Conservation (phyloP, 2,888 invertebrate genomes). For the Xanthorhoe spadicearia region DNA sequence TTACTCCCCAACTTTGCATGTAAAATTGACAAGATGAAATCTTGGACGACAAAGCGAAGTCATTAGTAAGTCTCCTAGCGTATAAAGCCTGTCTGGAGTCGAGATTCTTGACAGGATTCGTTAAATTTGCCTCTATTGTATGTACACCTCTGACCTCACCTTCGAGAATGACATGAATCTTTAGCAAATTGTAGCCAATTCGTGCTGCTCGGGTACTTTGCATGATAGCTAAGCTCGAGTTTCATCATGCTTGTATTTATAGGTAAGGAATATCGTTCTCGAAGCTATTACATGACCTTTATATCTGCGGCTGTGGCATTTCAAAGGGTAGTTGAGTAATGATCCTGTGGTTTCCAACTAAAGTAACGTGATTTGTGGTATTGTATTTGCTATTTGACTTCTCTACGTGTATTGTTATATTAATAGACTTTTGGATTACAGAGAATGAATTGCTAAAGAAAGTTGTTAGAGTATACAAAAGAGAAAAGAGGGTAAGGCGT, state of each 20-base stretch:
- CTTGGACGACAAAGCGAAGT: constrained; percentile 23
- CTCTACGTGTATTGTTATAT: constrained; percentile 36
- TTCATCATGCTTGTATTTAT: constrained; percentile 33
- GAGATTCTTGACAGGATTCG: constrained; percentile 12
- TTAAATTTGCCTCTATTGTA: constrained; percentile 23
- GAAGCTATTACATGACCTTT: constrained; percentile 55
- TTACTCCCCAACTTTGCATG: constrained; percentile 10
- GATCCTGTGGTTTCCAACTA: constrained; percentile 55
- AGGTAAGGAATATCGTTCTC: constrained; percentile 49
- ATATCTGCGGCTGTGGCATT: constrained; percentile 52
- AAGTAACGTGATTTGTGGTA: constrained; percentile 57
- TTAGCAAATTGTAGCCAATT: constrained; percentile 33
- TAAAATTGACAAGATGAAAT: constrained; percentile 23
- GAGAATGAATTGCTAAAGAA: constrained; percentile 18
- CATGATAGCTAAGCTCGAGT: constrained; percentile 45
- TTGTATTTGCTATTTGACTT: constrained; percentile 52
- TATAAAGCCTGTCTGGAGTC: constrained; percentile 16
- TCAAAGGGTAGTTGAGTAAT: constrained; percentile 50
- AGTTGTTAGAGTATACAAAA: constrained; percentile 10
- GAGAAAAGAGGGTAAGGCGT: not conserved
- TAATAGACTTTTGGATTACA: constrained; percentile 29
- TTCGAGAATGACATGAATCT: constrained; percentile 30
- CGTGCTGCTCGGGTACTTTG: constrained; percentile 41
- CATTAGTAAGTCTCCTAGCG: constrained; percentile 18
- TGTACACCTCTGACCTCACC: constrained; percentile 19